Percentiles rank a stretch among this genome's conserved stretches.
These are phyloP conservation scores for Rhodeus uyekii DNA, from an alignment of 2,797 vertebrate species.

Conservation along the genomic window DNA sequence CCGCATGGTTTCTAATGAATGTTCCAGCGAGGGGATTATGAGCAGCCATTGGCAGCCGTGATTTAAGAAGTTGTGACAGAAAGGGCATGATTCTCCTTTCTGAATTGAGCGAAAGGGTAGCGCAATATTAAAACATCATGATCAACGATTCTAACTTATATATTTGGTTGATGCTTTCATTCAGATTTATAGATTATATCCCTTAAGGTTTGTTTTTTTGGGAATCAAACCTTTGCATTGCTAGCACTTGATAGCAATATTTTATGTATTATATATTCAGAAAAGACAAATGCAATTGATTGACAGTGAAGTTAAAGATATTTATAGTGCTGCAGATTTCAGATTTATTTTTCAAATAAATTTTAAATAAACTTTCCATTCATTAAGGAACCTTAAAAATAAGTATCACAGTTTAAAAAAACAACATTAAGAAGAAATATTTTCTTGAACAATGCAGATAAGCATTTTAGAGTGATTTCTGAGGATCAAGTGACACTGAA, in stretches of 20 bases:
- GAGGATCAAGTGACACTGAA: neutral
- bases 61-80: conserved; percentile 77
- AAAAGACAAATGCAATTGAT: neutral
- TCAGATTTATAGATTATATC: neutral
- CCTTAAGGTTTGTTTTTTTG: neutral
- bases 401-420: neutral
- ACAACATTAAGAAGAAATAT: neutral
- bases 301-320: neutral
- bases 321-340: neutral
- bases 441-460: neutral
- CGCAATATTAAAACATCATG: neutral
- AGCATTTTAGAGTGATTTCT: neutral
- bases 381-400: neutral
- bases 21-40: conserved; percentile 89
- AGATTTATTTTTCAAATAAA: neutral
- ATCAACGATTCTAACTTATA: neutral
- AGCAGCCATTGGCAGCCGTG: conserved; percentile 79
- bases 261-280: neutral
- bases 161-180: neutral
- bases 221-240: too few species aligned
- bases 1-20: conserved; percentile 87
- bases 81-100: conserved; percentile 71
- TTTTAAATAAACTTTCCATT: neutral
- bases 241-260: neutral
- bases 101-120: conserved; percentile 39